Percentiles rank a stretch among this genome's conserved stretches.
Evolutionary conservation across 2,888 invertebrate species (phyloP).

Genomic region (Nemurella pictetii): DNA sequence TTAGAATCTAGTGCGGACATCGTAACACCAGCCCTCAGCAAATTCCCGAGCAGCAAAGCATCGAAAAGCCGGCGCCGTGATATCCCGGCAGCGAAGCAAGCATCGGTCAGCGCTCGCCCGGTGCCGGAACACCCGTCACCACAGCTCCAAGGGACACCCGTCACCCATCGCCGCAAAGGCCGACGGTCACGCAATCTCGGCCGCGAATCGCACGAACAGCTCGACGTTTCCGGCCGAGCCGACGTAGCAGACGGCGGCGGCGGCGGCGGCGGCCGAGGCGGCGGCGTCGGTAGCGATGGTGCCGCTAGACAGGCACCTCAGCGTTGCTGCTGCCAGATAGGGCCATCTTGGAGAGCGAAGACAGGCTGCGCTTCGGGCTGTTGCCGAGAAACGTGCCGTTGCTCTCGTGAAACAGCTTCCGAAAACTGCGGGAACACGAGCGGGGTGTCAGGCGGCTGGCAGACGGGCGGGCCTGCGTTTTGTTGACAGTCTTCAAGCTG

Average conservation of each 20-base stretch:
- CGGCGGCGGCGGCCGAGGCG: not conserved
- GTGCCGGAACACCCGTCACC: no score
- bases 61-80: no score
- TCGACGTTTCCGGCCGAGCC: not conserved
- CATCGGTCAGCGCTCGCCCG: no score
- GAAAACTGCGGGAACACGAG: slow-evolving; percentile 67
- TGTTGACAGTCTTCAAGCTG: no score
- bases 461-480: no score
- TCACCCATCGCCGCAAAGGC: no score
- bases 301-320: slow-evolving; percentile 40
- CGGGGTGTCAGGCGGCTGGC: not conserved
- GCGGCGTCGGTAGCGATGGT: not conserved
- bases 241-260: not conserved
- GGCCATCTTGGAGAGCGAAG: slow-evolving; percentile 78
- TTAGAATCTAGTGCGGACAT: no score
- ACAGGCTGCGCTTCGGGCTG: slow-evolving; percentile 79
- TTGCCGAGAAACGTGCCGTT: slow-evolving; percentile 61
- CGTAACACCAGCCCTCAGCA: no score
- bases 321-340: slow-evolving; percentile 48
- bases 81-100: no score
- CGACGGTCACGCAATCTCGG: no score
- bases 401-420: slow-evolving; percentile 84
- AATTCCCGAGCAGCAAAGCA: no score
- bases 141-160: no score
- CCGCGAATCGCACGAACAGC: not conserved